These are phyloP conservation scores for Colletes gigas DNA, from an alignment of 1,140 invertebrate genomes.

Conservation along the genomic window DNA sequence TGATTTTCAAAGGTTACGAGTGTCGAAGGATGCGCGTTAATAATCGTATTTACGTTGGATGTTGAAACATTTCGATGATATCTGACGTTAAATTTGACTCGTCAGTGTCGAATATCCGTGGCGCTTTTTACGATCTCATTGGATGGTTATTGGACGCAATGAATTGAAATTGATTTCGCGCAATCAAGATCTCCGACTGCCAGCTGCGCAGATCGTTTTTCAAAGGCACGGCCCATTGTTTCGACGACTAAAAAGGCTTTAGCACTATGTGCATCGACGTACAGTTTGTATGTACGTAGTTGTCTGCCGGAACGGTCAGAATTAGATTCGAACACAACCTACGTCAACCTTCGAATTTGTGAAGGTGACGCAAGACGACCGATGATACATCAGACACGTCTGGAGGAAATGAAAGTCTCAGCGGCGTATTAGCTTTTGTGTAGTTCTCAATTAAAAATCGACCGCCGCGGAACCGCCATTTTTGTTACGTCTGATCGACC, in stretches of 20 bases:
- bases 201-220: neutral
- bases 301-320: conserved; percentile 5
- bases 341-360: conserved; percentile 65
- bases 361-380: conserved; percentile 58
- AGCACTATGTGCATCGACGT: neutral
- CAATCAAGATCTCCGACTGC: neutral
- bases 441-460: conserved; percentile 26
- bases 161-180: neutral
- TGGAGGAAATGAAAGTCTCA: conserved; percentile 12
- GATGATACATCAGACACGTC: conserved; percentile 41
- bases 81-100: too few relatives aligned
- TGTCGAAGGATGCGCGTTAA: too few relatives aligned
- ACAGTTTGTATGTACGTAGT: neutral
- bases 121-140: neutral
- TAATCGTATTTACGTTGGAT: too few relatives aligned
- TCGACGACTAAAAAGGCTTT: conserved; percentile 13
- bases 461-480: conserved; percentile 1
- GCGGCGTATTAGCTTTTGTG: neutral
- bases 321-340: conserved; percentile 59
- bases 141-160: neutral
- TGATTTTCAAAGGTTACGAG: too few relatives aligned
- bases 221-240: neutral
- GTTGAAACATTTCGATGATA: too few relatives aligned
- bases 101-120: too few relatives aligned
- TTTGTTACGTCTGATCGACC: conserved; percentile 33